Percentiles rank a stretch among this genome's conserved stretches.
phyloP scores from a whole-genome alignment of 2,797 vertebrate species.

The Neosilurus mollespiculum region DNA sequence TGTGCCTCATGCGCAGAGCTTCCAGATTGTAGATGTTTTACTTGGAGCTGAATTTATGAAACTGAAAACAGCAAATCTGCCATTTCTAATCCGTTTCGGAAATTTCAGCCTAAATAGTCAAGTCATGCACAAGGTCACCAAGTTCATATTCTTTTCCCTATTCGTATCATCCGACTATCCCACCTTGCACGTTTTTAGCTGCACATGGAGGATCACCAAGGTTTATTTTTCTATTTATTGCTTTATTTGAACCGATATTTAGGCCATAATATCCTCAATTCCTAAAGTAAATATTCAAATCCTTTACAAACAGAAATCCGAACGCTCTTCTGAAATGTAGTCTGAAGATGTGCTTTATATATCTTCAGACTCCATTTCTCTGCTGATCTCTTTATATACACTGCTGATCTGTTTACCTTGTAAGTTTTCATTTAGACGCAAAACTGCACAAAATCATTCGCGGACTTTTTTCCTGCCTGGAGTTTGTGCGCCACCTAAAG shows the following conservation, averaged over 20 bases:
- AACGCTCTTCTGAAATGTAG: not conserved
- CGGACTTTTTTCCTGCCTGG: not conserved
- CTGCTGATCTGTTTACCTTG: not conserved
- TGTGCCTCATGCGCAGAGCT: not conserved
- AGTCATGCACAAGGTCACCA: not conserved
- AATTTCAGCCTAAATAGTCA: not conserved
- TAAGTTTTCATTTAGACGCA: not conserved
- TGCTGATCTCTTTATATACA: not conserved
- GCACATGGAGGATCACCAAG: not conserved
- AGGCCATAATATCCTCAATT: not conserved
- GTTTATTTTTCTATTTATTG: conserved; percentile 1
- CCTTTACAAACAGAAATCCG: not conserved
- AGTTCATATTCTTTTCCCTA: not conserved
- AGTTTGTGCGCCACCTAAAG: conserved; percentile 32
- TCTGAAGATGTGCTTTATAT: not conserved
- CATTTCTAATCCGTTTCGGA: not conserved
- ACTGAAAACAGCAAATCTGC: conserved; percentile 5
- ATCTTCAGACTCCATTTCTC: not conserved
- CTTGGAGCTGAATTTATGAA: not conserved
- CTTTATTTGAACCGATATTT: not conserved
- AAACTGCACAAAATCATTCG: not conserved
- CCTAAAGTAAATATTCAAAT: conserved; percentile 2
- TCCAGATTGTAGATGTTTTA: not conserved
- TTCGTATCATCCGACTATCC: not conserved
- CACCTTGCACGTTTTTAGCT: not conserved